Conservation (phyloP, 2,113 vertebrate genomes). For the Callipepla squamata region DNA sequence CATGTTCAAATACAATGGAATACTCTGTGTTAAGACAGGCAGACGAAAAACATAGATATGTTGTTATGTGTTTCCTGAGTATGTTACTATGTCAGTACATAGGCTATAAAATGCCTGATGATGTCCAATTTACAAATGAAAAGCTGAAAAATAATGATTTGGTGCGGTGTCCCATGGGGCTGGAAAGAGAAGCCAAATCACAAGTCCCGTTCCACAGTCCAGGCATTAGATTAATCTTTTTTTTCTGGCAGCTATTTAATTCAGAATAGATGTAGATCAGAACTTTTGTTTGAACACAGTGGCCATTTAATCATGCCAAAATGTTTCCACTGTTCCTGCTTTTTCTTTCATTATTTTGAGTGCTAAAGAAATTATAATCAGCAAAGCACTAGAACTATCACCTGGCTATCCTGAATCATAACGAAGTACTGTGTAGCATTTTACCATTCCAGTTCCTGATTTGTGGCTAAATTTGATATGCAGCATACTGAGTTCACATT, state of each 20-base stretch:
- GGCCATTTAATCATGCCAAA: slow-evolving; percentile 91
- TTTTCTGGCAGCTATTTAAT: slow-evolving; percentile 67
- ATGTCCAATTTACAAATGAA: slow-evolving; percentile 9
- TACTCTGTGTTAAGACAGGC: background rate
- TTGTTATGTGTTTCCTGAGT: background rate
- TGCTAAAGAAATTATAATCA: slow-evolving; percentile 83
- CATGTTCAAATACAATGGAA: background rate
- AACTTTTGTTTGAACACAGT: slow-evolving; percentile 90
- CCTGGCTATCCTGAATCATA: slow-evolving; percentile 69
- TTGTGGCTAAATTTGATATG: slow-evolving; percentile 68
- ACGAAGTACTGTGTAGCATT: slow-evolving; percentile 64
- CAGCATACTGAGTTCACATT: slow-evolving; percentile 62
- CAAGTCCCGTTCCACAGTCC: slow-evolving; percentile 40
- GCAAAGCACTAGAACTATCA: slow-evolving; percentile 74
- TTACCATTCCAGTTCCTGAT: slow-evolving; percentile 42
- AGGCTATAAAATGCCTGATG: background rate
- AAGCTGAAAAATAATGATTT: slow-evolving; percentile 13
- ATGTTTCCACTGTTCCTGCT: slow-evolving; percentile 79
- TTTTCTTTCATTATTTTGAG: slow-evolving; percentile 81
- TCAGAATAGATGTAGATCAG: slow-evolving; percentile 83
- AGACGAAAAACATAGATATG: background rate
- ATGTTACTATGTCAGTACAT: background rate
- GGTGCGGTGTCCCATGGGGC: background rate
- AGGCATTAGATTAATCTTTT: slow-evolving; percentile 49
- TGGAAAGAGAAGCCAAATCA: slow-evolving; percentile 29